phyloP scores from a whole-genome alignment of 2,797 vertebrate species.

The Vireo griseus region DNA sequence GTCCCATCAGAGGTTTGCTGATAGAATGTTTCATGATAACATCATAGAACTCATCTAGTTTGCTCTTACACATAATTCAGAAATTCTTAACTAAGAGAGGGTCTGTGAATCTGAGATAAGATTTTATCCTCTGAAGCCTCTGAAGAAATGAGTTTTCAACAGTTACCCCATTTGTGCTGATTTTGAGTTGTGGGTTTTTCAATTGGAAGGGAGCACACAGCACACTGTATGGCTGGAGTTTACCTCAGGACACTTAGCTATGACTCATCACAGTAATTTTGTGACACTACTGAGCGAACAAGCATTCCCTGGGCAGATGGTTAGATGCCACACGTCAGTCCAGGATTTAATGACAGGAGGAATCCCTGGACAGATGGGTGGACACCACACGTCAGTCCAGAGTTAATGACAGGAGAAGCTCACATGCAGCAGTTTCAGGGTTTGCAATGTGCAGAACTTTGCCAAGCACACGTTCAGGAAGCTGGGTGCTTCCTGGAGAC shows the following conservation, averaged over 20 bases:
- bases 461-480: background rate
- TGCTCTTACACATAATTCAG: background rate
- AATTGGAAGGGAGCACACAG: background rate
- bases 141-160: background rate
- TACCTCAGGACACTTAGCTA: background rate
- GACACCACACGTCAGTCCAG: background rate
- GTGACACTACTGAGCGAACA: background rate
- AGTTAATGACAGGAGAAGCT: background rate
- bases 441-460: background rate
- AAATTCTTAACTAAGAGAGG: background rate
- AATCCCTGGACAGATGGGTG: background rate
- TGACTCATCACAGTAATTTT: background rate
- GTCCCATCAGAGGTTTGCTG: background rate
- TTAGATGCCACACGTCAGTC: background rate
- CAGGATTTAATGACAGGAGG: background rate
- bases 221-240: background rate
- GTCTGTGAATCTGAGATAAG: background rate
- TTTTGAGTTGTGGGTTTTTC: background rate
- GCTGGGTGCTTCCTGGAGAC: background rate
- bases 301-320: background rate
- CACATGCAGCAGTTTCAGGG: background rate
- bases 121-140: background rate
- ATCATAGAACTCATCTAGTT: background rate
- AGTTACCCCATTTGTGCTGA: background rate
- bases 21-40: background rate